Conservation (phyloP, 2,888 invertebrate species). For the Leucophora obtusa region DNA sequence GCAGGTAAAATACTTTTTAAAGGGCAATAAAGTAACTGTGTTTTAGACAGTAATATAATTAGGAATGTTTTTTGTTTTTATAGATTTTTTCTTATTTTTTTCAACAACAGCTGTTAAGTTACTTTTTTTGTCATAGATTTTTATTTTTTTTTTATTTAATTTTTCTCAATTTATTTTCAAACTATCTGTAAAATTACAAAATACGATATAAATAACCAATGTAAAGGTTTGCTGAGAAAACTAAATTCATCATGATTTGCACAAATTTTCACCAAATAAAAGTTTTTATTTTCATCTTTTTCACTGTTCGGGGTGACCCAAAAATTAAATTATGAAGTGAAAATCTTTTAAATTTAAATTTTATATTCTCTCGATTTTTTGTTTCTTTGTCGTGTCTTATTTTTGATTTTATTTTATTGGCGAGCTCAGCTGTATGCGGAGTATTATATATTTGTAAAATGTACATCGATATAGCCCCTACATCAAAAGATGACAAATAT, state of each 20-base stretch:
- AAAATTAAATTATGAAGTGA: constrained; percentile 56
- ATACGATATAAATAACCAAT: constrained; percentile 26
- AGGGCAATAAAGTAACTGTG: neutral
- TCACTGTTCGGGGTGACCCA: constrained; percentile 51
- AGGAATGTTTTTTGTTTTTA: constrained; percentile 24
- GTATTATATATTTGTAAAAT: constrained; percentile 31
- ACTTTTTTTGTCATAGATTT: constrained; percentile 46
- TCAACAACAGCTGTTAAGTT: constrained; percentile 35
- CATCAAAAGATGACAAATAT: constrained; percentile 1
- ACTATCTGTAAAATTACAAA: constrained; percentile 51
- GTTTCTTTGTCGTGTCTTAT: constrained; percentile 41
- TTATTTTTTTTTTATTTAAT: constrained; percentile 17
- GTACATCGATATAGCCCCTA: neutral
- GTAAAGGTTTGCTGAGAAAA: constrained; percentile 34
- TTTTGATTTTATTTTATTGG: constrained; percentile 22
- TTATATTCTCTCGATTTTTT: constrained; percentile 16
- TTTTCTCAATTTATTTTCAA: constrained; percentile 6
- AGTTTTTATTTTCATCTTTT: constrained; percentile 16
- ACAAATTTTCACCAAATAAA: constrained; percentile 26
- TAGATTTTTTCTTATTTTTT: constrained; percentile 1
- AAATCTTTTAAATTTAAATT: constrained; percentile 46
- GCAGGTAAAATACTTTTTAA: neutral
- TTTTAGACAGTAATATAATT: neutral
- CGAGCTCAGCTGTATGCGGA: constrained; percentile 36
- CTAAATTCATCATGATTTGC: constrained; percentile 30